Percentiles rank a stretch among this genome's conserved stretches.
Conservation (phyloP, 2,888 invertebrate genomes). For the Patella caerulea region DNA sequence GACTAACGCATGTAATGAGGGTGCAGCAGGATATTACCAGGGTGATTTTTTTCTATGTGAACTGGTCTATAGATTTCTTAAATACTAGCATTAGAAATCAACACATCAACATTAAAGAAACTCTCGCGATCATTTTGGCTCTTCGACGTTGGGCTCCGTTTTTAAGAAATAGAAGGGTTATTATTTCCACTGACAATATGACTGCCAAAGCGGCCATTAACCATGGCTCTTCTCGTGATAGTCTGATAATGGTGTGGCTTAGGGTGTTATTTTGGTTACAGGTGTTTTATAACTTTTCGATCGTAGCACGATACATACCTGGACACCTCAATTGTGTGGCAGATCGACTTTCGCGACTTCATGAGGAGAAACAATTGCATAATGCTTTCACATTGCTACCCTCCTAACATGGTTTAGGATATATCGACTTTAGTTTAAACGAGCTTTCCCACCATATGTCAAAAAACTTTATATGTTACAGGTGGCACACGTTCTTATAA, state of each 20-base stretch:
- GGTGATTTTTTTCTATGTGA: neutral
- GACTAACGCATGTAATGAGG: too few species aligned
- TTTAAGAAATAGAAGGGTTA: neutral
- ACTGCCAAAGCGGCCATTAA: neutral
- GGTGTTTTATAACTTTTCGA: neutral
- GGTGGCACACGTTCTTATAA: neutral
- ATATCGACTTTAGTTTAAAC: neutral
- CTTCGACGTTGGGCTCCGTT: neutral
- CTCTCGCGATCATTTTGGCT: neutral
- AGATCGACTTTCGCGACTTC: neutral
- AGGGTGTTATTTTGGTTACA: neutral
- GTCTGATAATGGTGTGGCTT: neutral
- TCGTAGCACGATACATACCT: neutral
- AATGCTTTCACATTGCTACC: neutral
- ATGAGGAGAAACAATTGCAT: neutral
- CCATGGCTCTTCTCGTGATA: neutral
- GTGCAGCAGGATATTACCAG: too few species aligned
- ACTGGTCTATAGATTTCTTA: slow-evolving; percentile 4
- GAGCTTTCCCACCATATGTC: neutral
- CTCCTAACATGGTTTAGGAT: neutral
- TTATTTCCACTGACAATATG: neutral
- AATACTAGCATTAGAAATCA: neutral
- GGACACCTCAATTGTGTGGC: neutral
- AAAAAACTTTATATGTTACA: neutral
- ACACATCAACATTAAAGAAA: neutral